Evolutionary conservation across 2,113 vertebrate genomes (phyloP).

Genomic region (Epinephelus fuscoguttatus): DNA sequence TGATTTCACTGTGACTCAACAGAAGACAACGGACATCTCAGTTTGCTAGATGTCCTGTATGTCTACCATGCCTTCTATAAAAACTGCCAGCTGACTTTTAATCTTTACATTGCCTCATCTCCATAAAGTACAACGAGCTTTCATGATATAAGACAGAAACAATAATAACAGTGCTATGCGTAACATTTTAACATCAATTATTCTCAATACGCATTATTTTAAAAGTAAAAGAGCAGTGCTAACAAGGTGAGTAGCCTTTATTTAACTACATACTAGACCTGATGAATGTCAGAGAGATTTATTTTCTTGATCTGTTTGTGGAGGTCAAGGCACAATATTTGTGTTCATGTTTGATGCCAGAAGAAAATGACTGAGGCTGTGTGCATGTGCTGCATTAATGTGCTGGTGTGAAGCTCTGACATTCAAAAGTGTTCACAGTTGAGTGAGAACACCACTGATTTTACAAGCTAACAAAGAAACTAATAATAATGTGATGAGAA

Average conservation of each 20-base stretch:
- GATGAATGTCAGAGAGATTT: not conserved
- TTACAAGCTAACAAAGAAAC: not conserved
- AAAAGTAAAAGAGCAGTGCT: not conserved
- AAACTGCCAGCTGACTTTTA: not conserved
- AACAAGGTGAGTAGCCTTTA: not conserved
- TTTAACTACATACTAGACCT: not conserved
- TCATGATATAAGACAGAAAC: not conserved
- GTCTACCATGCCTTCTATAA: not conserved
- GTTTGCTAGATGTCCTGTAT: not conserved
- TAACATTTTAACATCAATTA: not conserved
- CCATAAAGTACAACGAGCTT: not conserved
- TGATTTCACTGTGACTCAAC: slow-evolving; percentile 3
- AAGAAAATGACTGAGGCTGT: not conserved
- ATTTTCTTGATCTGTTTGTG: not conserved
- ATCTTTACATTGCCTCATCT: not conserved
- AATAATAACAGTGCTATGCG: not conserved
- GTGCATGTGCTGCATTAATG: not conserved
- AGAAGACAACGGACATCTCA: not conserved
- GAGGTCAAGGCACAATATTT: not conserved
- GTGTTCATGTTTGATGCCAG: not conserved
- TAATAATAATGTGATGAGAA: not conserved
- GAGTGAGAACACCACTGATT: not conserved
- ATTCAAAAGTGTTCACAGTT: not conserved
- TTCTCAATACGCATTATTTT: not conserved
- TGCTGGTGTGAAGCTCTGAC: not conserved